Evolutionary conservation across 2,888 invertebrate species (phyloP).

Genomic region (Agonopterix heracliana): DNA sequence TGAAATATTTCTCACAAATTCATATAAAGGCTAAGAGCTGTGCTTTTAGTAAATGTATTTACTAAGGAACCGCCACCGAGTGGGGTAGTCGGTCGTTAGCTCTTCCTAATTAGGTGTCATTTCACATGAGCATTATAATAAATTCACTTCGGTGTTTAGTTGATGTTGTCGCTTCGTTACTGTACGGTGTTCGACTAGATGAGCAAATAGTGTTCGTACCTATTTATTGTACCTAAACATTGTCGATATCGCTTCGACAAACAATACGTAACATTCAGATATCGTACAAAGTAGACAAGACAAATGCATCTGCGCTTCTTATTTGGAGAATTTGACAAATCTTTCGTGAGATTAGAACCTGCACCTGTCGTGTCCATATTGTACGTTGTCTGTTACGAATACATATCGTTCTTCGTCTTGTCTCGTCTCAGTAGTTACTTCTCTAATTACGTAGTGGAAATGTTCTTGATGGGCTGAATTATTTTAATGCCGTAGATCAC

Average conservation of each 20-base stretch:
- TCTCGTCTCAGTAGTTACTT: constrained; percentile 43
- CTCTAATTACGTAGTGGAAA: constrained; percentile 33
- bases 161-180: constrained; percentile 66
- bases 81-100: constrained; percentile 23
- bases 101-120: constrained; percentile 37
- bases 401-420: constrained; percentile 66
- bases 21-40: constrained; percentile 37
- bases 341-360: too few species aligned
- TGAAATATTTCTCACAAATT: constrained; percentile 33
- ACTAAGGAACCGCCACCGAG: constrained; percentile 17
- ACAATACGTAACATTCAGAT: constrained; percentile 35
- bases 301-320: neutral
- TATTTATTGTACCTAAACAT: constrained; percentile 37
- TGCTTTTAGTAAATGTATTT: constrained; percentile 44
- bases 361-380: neutral
- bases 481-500: constrained; percentile 11
- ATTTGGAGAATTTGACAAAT: constrained; percentile 7
- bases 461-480: constrained; percentile 34
- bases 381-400: constrained; percentile 45
- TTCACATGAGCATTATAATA: constrained; percentile 30
- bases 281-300: constrained; percentile 34
- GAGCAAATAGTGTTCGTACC: constrained; percentile 47
- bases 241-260: constrained; percentile 28
- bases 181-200: constrained; percentile 53
- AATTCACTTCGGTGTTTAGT: constrained; percentile 58